Evolutionary conservation across 2,797 vertebrate genomes (phyloP), one percentile per base, ranked within the genome.

Genomic region (Mionectes olivaceus): DNA sequence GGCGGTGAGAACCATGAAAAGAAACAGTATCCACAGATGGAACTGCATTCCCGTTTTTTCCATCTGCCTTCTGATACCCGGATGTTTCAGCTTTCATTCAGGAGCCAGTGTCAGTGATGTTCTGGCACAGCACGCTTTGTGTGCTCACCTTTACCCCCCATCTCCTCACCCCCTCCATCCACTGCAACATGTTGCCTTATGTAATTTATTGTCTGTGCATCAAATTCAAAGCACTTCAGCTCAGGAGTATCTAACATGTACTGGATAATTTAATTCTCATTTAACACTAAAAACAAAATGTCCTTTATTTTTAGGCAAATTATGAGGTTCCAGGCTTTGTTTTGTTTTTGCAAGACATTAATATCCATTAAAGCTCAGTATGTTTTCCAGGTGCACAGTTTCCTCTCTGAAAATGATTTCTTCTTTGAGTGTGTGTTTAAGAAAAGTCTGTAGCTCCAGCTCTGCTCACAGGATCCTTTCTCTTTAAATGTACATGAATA

Each of bases 251-350:
- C 46, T 57, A 90, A 95, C 52, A 33, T 44, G 27, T 68, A 77
- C 52, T 83, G 76, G 50, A 84, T 92, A 94, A 93, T 89, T 91
- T 92, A 94, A 73, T 57, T 84, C 64, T 46, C 9, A 19, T 75
- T 95, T 94, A 94, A 90, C 63, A 80, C n/a, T 83, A 93, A 95
- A 96, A 93, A 37, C 77, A 94, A 95, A 81, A 83, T 17, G 3
- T 37, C 76, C 53, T 89, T 92, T 91, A 80, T 75, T 91, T 96
- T 88, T 69, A 82, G 55, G 55, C 18, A 93, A 89, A 92, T 93
- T 88, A 79, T 84, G 68, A 82, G 46, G 37, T 91, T 95, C 85
- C 78, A 93, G 76, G 71, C 32, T 95, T 95, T 84, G 67, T 82
- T 93, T 95, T 93, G 80, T 83, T 95, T 94, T 91, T 91, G 41